Conservation (phyloP, 2,113 vertebrate genomes). For the Peromyscus maniculatus region DNA sequence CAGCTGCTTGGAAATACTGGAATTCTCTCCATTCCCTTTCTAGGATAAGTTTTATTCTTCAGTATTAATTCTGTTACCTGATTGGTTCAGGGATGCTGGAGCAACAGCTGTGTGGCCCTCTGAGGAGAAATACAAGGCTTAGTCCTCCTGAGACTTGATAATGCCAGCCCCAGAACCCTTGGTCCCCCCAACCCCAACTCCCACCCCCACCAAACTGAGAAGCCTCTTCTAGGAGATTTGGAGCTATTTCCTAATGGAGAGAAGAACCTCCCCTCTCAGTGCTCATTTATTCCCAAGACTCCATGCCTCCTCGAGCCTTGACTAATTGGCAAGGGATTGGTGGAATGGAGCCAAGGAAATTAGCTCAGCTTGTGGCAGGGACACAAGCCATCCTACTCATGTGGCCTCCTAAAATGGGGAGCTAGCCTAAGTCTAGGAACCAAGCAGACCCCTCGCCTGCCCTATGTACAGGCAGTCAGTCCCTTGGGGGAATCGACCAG, state of each 20-base stretch:
- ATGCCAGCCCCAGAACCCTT: background rate
- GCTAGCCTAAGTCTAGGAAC: background rate
- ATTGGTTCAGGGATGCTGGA: background rate
- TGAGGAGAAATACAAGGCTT: background rate
- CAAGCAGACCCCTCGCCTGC: background rate
- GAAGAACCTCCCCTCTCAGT: background rate
- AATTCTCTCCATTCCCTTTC: background rate
- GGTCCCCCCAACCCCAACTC: background rate
- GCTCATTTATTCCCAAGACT: slow-evolving; percentile 36
- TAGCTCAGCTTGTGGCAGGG: slow-evolving; percentile 63
- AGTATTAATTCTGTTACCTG: background rate
- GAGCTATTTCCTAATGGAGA: background rate
- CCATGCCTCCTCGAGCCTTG: background rate
- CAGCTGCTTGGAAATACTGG: background rate
- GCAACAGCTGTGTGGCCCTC: background rate
- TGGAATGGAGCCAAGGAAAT: slow-evolving; percentile 65
- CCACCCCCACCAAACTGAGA: background rate
- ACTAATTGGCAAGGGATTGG: slow-evolving; percentile 41
- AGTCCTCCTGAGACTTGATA: background rate
- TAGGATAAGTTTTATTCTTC: background rate
- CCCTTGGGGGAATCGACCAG: background rate
- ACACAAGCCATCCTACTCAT: slow-evolving; percentile 25
- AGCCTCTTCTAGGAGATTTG: background rate
- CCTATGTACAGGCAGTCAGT: background rate
- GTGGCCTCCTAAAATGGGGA: background rate